phyloP scores from a whole-genome alignment of 2,113 vertebrate genomes.

The Hyperopisus bebe region DNA sequence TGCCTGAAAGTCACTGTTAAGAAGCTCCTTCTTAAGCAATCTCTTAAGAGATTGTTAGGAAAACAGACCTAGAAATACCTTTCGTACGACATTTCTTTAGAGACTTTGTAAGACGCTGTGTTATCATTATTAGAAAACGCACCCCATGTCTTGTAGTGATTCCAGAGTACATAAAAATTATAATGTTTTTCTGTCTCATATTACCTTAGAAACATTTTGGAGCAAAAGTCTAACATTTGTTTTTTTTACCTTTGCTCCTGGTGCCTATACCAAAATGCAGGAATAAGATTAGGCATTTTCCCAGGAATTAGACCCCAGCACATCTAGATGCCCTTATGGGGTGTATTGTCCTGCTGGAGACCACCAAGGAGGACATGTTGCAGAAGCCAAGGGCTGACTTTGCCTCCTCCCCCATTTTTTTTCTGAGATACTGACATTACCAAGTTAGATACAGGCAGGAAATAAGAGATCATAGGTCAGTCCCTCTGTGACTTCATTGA shows the following conservation, averaged over 20 bases:
- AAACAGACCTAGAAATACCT: too few relatives aligned
- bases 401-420: background rate
- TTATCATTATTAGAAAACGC: too few relatives aligned
- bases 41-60: too few relatives aligned
- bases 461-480: background rate
- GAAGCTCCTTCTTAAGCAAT: too few relatives aligned
- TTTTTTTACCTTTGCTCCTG: background rate
- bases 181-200: background rate
- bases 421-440: background rate
- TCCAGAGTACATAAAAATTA: background rate
- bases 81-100: too few relatives aligned
- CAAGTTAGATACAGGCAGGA: background rate
- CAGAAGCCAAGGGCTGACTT: background rate
- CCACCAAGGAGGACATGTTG: background rate
- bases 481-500: background rate
- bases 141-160: background rate
- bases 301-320: background rate
- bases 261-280: background rate
- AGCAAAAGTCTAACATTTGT: background rate
- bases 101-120: too few relatives aligned
- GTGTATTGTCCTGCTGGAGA: background rate
- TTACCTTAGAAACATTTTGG: background rate
- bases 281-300: background rate
- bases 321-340: background rate
- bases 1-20: too few relatives aligned